phyloP scores from a whole-genome alignment of 1,140 invertebrate species.

The Sarcophaga peregrina region DNA sequence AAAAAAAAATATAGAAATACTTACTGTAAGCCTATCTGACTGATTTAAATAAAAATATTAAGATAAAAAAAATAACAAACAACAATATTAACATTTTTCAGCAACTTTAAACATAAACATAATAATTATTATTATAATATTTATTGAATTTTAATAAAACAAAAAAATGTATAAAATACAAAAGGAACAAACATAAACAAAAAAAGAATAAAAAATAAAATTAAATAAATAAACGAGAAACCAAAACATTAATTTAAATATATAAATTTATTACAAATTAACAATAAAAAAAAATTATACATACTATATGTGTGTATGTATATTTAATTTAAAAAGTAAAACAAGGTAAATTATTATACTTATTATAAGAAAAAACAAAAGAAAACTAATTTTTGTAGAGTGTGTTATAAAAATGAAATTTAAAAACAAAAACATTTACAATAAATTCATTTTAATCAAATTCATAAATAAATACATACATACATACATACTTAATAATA shows the following conservation, averaged over 20 bases:
- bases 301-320: background rate
- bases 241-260: too few relatives aligned
- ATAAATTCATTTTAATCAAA: constrained; percentile 3
- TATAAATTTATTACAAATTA: constrained; percentile 3
- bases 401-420: background rate
- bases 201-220: constrained; percentile 24
- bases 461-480: background rate
- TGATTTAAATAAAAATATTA: constrained; percentile 28
- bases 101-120: background rate
- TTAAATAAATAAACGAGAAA: constrained; percentile 9
- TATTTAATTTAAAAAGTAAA: background rate
- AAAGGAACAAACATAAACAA: background rate
- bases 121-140: background rate
- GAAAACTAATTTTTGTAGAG: background rate
- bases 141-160: background rate
- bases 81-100: constrained; percentile 2
- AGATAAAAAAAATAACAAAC: constrained; percentile 9
- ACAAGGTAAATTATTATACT: background rate
- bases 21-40: constrained; percentile 36
- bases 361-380: background rate
- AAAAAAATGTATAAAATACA: background rate
- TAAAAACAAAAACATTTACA: constrained; percentile 7
- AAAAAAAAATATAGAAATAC: constrained; percentile 12
- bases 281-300: constrained; percentile 22
- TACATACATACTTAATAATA: background rate